Base-by-base conservation (phyloP, 92 coral and sea anemone species). In the Porites lobata region DNA sequence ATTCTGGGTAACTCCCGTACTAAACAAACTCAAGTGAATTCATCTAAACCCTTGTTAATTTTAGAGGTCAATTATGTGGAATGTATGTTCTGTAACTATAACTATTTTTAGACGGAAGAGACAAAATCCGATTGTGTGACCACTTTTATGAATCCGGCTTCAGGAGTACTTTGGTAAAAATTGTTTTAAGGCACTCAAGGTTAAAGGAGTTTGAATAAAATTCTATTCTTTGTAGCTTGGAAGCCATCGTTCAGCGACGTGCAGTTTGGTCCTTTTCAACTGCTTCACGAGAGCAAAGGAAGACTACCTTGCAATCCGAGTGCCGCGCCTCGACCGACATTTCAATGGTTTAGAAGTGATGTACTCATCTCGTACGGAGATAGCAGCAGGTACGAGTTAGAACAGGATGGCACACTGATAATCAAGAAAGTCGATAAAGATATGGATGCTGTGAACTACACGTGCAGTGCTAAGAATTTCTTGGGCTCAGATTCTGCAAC, bases 401-500 rank as follows among this genome's bases (percentile, higher is more conserved):
- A 29, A 3, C 38, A 3, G 57, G 69, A 82, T 32, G 86, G 86
- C 20, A 70, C 78, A 19, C 50, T 82, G 69, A 38, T 82, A 12
- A 57, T 82, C 56, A 82, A 70, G 86, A 71, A 32, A 2, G 86
- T 82, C 15, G 78, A 82, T 15, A 82, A 71, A 32, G 69, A 71
- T 64, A n/a, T 13, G 21, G 86, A 82, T 57, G 75, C 76, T 20
- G 69, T 59, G 32, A 82, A 82, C 50, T 82, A 52, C 38, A 82
- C 86, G 9, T 82, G 86, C 78, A 69, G 47, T 11, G 86, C 86
- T 32, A n/a, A 26, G 57, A 82, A 82, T 69, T 17, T 57, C 69
- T 13, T 70, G 54, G 86, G 86, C 53, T 24, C 43, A 43, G 69
- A 70, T 19, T 82, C 78, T 10, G 69, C 78, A 54, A 26, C 78